A percentile compares a stretch with the other conserved stretches of the same genome.
Evolutionary conservation across 2,888 invertebrate species (phyloP).

Genomic region (Xanthorhoe designata): DNA sequence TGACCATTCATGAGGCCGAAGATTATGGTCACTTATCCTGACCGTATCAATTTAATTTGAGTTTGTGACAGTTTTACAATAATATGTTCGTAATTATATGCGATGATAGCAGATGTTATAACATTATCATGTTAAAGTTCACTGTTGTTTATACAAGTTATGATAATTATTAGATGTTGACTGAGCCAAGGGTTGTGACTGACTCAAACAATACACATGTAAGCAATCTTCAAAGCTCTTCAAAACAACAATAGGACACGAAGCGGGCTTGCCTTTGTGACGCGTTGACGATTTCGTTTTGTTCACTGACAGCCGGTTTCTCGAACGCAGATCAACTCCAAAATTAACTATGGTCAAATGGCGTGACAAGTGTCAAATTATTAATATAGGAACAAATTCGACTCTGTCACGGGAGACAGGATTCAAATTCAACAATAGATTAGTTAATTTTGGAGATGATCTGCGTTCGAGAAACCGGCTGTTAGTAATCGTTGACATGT

Average conservation of each 20-base stretch:
- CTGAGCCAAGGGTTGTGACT: constrained; percentile 46
- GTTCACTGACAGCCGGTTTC: too few relatives aligned
- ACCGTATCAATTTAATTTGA: constrained; percentile 27
- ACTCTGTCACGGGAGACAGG: too few relatives aligned
- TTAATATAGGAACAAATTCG: too few relatives aligned
- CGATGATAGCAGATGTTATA: constrained; percentile 31
- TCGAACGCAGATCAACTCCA: too few relatives aligned
- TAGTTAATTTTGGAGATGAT: too few relatives aligned
- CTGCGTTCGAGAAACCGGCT: too few relatives aligned
- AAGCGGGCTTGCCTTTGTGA: constrained; percentile 67
- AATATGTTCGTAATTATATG: constrained; percentile 25
- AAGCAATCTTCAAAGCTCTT: constrained; percentile 61
- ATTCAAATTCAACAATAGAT: too few relatives aligned
- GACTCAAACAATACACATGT: constrained; percentile 48
- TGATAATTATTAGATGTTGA: constrained; percentile 45
- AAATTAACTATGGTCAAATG: too few relatives aligned
- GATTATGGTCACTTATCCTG: constrained; percentile 12
- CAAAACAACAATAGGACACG: constrained; percentile 71
- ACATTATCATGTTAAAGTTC: constrained; percentile 38
- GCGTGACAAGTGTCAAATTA: too few relatives aligned
- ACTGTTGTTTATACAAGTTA: constrained; percentile 44
- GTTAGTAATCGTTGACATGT: constrained; percentile 62
- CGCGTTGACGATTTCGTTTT: constrained; percentile 55
- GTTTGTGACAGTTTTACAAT: constrained; percentile 27
- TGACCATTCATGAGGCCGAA: constrained; percentile 24